Base-by-base conservation (phyloP, 2,113 vertebrate genomes). In the Hemiscyllium ocellatum region DNA sequence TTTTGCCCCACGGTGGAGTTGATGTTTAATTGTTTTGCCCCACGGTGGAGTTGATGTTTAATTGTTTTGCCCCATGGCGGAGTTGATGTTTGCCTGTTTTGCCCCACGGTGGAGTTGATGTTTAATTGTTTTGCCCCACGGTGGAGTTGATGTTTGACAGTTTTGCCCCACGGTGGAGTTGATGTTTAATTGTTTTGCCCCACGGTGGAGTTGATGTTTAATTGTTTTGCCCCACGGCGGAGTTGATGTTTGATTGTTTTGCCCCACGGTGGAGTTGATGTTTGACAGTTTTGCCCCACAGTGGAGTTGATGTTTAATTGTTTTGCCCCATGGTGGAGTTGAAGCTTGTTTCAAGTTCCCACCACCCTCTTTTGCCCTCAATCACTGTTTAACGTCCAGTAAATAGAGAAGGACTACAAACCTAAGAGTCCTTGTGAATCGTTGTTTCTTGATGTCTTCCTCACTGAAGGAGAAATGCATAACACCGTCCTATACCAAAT, bases 401-500 rank as follows among this genome's bases (percentile, higher is more conserved):
- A 72, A 95, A 29, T 22, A 72, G 42, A 61, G 86, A 56, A 29
- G 87, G 87, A 61, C 66, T 96, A 97, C 97, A 96, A 95, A 98
- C 97, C 97, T 98, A 96, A 97, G 96, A 47, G 96, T 96, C 96
- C 97, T 97, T 78, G 96, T 80, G 52, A 96, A 96, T 78, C 95
- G 96, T 95, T 96, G 97, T 95, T 96, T 96, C 70, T 96, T 96
- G 85, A 96, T 97, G 96, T 97, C 97, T 96, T 97, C 97, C 33
- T 97, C 97, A 96, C 97, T 97, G 97, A 97, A 97, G 96, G 97
- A 97, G 96, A 97, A 97, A 95, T 97, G 97, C 96, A 96, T 96
- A 96, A 95, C 93, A 24, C 69, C 50, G 47, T 72, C 93, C 96
- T 96, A 70, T 70, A 95, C 13, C 33, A 47, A 65, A 22, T 29